Evolutionary conservation across 2,113 vertebrate species (phyloP).

Genomic region (Lepus europaeus): DNA sequence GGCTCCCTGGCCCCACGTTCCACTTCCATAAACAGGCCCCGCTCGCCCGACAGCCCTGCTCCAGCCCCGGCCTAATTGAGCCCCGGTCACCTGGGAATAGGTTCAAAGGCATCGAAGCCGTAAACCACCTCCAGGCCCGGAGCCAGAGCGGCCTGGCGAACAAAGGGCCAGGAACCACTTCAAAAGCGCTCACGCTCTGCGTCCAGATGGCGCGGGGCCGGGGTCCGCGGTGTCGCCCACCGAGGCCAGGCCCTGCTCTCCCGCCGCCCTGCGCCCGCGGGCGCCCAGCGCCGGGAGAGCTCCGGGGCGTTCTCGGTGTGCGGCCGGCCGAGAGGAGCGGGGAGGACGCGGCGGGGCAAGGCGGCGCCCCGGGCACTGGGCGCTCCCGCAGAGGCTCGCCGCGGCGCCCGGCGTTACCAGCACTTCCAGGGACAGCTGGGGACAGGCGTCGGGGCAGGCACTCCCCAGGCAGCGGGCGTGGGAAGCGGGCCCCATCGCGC

Average conservation of each 20-base stretch:
- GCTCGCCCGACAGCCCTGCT: constrained; percentile 59
- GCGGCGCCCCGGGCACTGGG: neutral
- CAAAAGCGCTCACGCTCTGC: constrained; percentile 64
- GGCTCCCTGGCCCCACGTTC: neutral
- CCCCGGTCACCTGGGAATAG: constrained; percentile 80
- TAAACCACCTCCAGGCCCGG: constrained; percentile 81
- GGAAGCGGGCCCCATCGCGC: constrained; percentile 42
- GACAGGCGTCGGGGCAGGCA: neutral
- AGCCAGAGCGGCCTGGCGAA: constrained; percentile 71
- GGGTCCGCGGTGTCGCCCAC: neutral
- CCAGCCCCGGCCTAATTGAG: constrained; percentile 69
- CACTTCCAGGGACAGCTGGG: constrained; percentile 88
- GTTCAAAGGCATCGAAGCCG: constrained; percentile 82
- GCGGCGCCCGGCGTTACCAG: constrained; percentile 83
- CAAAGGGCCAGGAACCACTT: constrained; percentile 79
- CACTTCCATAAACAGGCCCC: constrained; percentile 47
- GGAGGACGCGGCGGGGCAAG: rapidly evolving
- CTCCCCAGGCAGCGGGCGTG: neutral
- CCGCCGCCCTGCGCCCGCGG: neutral
- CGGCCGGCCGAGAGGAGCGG: rapidly evolving
- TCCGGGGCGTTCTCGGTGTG: neutral
- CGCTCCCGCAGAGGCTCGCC: constrained; percentile 82
- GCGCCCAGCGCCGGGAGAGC: neutral
- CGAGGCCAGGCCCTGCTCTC: neutral
- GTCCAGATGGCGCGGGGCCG: constrained; percentile 71